Evolutionary conservation across 2,113 vertebrate genomes (phyloP), one percentile per base, ranked within the genome.

Genomic region (Poeciliopsis turrubarensis): DNA sequence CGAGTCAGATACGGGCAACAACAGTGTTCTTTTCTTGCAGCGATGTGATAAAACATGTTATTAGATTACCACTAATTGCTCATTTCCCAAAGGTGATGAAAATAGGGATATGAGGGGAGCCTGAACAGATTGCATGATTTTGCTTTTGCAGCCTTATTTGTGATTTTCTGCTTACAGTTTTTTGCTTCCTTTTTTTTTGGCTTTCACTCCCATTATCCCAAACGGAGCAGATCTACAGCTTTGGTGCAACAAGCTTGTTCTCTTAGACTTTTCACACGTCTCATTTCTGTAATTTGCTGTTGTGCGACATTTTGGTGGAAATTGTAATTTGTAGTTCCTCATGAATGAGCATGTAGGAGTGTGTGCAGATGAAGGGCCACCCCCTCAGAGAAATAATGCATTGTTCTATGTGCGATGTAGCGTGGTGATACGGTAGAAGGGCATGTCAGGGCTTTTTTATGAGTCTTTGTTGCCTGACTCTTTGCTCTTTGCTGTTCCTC

Each of bases 401-500:
- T 91, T 91, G 85, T 91, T 91, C 86, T 81, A 25, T 85, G 84
- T 89, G 90, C 86, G 87, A 82, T 86, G 83, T 70, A 41, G 61
- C 51, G 6, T 6, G 44, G 75, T 71, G 85, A 81, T 85, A 74
- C 15, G 77, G 66, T 68, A 72, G 85, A 81, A 60, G 76, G 72
- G 68, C 73, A 64, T 87, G 84, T 87, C 87, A 79, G 66, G 65
- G 44, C 73, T 54, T 74, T 54, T 78, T 85, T 91, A 87, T 80
- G 82, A 84, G 72, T 89, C 90, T 93, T 92, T 92, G 89, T 91
- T 92, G 89, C 90, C 85, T 80, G 83, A 81, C 79, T 84, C 47
- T 62, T 74, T 62, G 75, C 75, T 78, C 73, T 81, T 73, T 78
- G 54, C 72, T 57, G 72, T 61, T 82, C 69, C 25, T 73, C 71